Percentiles rank a stretch among this genome's conserved stretches.
Evolutionary conservation across 2,113 vertebrate genomes (phyloP).

Genomic region (Tenebrosternarchus preto): DNA sequence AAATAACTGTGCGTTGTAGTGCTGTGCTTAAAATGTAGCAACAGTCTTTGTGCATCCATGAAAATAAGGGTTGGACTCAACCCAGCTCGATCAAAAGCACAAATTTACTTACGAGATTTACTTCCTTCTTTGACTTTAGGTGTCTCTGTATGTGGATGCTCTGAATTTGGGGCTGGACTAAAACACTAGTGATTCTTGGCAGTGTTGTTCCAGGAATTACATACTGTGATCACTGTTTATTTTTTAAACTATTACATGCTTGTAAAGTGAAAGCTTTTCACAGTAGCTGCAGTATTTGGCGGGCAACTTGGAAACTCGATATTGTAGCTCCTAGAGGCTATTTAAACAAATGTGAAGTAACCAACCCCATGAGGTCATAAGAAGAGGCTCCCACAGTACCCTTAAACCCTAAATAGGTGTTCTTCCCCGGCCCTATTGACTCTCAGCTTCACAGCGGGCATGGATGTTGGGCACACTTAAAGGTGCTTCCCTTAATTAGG

Average conservation of each 20-base stretch:
- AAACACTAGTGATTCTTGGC: neutral
- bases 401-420: neutral
- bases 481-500: slow-evolving; percentile 74
- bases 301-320: too few relatives aligned
- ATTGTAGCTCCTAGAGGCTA: neutral
- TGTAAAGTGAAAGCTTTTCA: too few relatives aligned
- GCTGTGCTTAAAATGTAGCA: too few relatives aligned
- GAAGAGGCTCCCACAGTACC: neutral
- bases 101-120: too few relatives aligned
- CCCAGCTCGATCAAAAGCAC: too few relatives aligned
- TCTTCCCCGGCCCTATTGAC: neutral
- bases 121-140: too few relatives aligned
- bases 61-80: too few relatives aligned
- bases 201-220: neutral
- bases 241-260: neutral
- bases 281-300: too few relatives aligned
- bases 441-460: slow-evolving; percentile 49
- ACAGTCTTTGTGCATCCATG: too few relatives aligned
- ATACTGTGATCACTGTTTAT: neutral
- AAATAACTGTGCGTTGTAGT: too few relatives aligned
- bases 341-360: neutral
- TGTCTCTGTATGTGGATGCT: too few relatives aligned
- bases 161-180: neutral
- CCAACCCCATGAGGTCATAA: neutral
- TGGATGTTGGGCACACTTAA: slow-evolving; percentile 60